phyloP scores from a whole-genome alignment of 1,140 invertebrate genomes.

The Palaemon carinicauda region DNA sequence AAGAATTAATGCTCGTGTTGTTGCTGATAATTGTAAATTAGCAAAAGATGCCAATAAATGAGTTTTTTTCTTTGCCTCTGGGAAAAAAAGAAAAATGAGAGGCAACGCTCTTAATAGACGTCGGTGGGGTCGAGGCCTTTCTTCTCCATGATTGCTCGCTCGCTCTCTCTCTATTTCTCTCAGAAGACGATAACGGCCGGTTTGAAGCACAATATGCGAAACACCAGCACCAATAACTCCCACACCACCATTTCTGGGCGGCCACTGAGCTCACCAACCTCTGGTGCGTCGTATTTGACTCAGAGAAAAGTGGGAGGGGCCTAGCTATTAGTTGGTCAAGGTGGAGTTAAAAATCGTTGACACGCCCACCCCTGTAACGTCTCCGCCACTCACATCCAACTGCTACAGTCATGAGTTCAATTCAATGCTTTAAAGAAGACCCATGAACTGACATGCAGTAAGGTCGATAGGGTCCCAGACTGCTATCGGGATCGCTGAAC shows the following conservation, averaged over 20 bases:
- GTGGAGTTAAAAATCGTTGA: not conserved
- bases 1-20: no score
- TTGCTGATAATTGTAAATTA: no score
- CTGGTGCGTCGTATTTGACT: slow-evolving; percentile 5
- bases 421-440: no score
- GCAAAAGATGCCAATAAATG: no score
- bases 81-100: not conserved
- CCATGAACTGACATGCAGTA: no score
- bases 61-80: no score
- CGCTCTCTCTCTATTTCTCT: no score
- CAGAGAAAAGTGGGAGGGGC: not conserved
- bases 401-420: no score
- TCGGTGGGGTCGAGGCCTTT: slow-evolving; percentile 46
- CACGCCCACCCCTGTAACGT: not conserved
- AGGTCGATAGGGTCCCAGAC: no score
- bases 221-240: slow-evolving; percentile 43
- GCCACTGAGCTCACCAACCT: slow-evolving; percentile 42
- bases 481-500: no score
- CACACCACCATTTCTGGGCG: slow-evolving; percentile 52
- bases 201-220: slow-evolving; percentile 40
- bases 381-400: not conserved
- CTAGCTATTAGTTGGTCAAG: not conserved
- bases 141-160: slow-evolving; percentile 37
- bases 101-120: slow-evolving; percentile 40
- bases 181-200: slow-evolving; percentile 47